phyloP scores from a whole-genome alignment of 92 coral and sea anemone species.

The Porites divaricata region DNA sequence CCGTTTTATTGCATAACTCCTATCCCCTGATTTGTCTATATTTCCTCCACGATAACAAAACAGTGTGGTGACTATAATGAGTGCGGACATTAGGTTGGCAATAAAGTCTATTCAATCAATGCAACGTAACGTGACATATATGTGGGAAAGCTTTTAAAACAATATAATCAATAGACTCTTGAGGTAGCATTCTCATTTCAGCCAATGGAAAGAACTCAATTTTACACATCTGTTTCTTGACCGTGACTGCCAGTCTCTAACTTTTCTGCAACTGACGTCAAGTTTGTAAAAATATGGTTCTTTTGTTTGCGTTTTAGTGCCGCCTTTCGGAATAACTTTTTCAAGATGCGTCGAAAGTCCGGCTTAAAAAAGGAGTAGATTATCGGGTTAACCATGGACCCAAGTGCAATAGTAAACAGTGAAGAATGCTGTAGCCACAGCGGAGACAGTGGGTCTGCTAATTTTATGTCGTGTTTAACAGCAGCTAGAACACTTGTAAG shows the following conservation, averaged over 20 bases:
- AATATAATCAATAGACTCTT: not conserved
- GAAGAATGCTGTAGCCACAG: conserved; percentile 52
- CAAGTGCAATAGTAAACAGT: conserved; percentile 72
- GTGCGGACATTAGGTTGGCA: no score
- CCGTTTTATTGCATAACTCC: not conserved
- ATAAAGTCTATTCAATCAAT: no score
- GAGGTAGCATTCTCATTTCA: not conserved
- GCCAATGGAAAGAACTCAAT: not conserved
- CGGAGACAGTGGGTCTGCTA: conserved; percentile 48
- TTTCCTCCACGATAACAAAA: not conserved
- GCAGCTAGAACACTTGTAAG: conserved; percentile 57
- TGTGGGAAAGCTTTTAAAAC: not conserved
- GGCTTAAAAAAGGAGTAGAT: conserved; percentile 86
- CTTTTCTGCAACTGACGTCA: not conserved
- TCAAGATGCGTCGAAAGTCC: conserved; percentile 72
- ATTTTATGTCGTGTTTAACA: conserved; percentile 16
- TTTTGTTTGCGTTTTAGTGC: not conserved
- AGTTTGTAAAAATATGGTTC: not conserved
- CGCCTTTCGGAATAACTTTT: conserved; percentile 38
- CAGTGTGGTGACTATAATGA: no score
- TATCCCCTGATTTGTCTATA: not conserved
- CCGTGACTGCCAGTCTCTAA: conserved; percentile 10
- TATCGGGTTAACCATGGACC: conserved; percentile 76
- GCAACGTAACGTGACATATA: not conserved
- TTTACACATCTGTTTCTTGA: conserved; percentile 21